Evolutionary conservation across 2,888 invertebrate species (phyloP), one percentile per base, ranked within the genome.

Genomic region (Salpingus planirostris): DNA sequence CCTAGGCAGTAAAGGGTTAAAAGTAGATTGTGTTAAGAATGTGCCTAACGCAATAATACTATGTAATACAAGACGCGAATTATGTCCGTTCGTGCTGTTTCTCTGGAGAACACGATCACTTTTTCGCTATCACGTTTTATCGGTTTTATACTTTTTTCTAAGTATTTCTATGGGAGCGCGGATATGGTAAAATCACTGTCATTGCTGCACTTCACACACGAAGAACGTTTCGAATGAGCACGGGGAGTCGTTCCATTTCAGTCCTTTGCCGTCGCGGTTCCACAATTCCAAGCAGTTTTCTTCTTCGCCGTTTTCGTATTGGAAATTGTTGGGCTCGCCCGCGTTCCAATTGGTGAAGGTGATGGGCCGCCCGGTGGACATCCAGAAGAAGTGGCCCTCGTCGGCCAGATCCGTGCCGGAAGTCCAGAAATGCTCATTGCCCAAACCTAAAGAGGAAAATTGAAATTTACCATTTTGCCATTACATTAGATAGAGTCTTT

Each of bases 311-410:
- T 90, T 90, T 63, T 91, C 91, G 63, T 86, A 86, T 45, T 87
- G 80, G 73, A 91, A 91, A 68, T 91, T 91, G 66, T 91, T 91
- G 1, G 91, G 91, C 57, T 91, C 91, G 0, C 90, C 90, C 1
- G 89, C 86, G 68, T 90, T 90, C 89, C 89, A 90, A 65, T 90
- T 90, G 47, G 88, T 88, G 65, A 87, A 91, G 14, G 89, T 87
- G 28, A 91, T 75, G 1, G 89, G 88, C 38, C 85, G 71, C 2
- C 90, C 90, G 36, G 84, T 89, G 7, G 89, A 83, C 87, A 90
- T 86, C 90, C 90, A 90, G 71, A 89, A 89, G 73, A 89, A 90
- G 52, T 76, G 79, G 11, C 90, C 90, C 59, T 90, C 90, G 55
- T 90, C 89, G 10, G 89, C 90, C 55, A 89, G 74, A 64, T 90